A percentile compares a stretch with the other conserved stretches of the same genome.
Evolutionary conservation across 2,888 invertebrate species (phyloP).

Genomic region (Melinaea menophilus): DNA sequence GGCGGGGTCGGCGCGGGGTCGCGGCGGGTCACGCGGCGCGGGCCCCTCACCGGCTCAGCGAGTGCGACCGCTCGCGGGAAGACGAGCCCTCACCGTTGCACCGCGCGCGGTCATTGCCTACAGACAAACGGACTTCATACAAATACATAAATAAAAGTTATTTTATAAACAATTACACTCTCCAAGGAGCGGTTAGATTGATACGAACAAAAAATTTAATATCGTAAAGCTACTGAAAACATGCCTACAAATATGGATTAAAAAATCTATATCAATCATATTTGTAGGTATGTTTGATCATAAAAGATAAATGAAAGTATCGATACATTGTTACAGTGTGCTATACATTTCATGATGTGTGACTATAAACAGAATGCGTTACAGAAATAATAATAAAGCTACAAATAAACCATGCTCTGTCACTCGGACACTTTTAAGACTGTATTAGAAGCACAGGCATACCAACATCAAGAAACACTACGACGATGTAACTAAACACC

Average conservation of each 20-base stretch:
- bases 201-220: background rate
- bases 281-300: background rate
- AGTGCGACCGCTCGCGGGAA: constrained; percentile 75
- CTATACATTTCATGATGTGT: constrained; percentile 1
- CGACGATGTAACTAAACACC: background rate
- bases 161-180: background rate
- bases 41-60: constrained; percentile 83
- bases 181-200: background rate
- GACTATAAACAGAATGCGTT: background rate
- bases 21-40: constrained; percentile 30
- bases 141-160: background rate
- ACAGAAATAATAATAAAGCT: background rate
- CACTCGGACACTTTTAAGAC: background rate
- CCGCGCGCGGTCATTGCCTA: constrained; percentile 71
- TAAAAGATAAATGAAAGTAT: background rate
- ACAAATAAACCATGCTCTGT: background rate
- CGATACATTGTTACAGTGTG: background rate
- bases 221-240: background rate
- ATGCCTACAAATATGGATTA: background rate
- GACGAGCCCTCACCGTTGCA: constrained; percentile 59
- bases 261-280: background rate
- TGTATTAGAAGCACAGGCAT: constrained; percentile 7
- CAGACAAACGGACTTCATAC: constrained; percentile 33
- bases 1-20: constrained; percentile 30
- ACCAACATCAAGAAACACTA: background rate